These are phyloP conservation scores for Tyrannus savana DNA, from an alignment of 2,113 vertebrate genomes.

Conservation along the genomic window DNA sequence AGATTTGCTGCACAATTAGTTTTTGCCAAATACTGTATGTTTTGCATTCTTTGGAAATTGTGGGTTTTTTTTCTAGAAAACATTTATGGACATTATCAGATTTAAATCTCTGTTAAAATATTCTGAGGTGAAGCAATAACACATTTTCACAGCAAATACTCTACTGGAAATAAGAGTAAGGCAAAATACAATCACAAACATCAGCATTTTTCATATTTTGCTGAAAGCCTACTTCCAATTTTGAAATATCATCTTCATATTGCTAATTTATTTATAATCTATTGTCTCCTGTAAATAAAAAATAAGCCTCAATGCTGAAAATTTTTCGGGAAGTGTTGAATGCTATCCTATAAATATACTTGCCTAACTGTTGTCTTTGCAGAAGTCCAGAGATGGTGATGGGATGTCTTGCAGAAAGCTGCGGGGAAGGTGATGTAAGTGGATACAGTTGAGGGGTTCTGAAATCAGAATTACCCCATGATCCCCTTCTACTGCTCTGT, in stretches of 20 bases:
- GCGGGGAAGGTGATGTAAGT: constrained; percentile 24
- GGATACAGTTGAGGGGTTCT: constrained; percentile 10
- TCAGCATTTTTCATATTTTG: neutral
- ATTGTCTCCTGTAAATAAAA: neutral
- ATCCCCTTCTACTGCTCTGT: neutral
- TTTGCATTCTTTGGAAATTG: neutral
- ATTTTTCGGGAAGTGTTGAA: neutral
- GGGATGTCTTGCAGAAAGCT: constrained; percentile 27
- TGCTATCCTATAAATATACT: neutral
- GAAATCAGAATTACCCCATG: neutral
- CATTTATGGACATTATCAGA: neutral
- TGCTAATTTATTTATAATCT: neutral
- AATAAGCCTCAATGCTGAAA: neutral
- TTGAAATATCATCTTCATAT: neutral
- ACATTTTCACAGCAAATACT: neutral
- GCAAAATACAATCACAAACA: neutral
- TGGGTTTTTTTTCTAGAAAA: neutral
- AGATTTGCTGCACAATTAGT: neutral
- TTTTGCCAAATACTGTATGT: neutral
- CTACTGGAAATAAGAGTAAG: neutral
- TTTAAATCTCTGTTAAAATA: neutral
- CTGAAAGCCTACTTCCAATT: neutral
- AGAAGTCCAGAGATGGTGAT: constrained; percentile 71
- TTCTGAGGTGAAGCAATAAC: neutral
- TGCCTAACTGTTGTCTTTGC: constrained; percentile 68